A percentile compares a stretch with the other conserved stretches of the same genome.
Conservation (phyloP, 1,140 invertebrate genomes). For the Sinella curviseta region DNA sequence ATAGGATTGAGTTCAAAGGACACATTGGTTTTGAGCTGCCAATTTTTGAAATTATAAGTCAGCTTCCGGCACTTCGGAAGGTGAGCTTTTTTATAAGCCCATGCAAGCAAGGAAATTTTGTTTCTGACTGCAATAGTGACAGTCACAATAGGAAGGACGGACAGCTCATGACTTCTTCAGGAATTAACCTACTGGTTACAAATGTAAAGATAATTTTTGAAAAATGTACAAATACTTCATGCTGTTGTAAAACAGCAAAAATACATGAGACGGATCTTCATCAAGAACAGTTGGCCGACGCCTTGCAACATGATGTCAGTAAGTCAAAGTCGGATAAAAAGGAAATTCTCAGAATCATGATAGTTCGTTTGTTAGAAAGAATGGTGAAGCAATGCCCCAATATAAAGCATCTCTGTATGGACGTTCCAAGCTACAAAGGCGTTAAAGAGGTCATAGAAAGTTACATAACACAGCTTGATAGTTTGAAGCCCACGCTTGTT, state of each 20-base stretch:
- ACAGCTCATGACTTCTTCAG: neutral
- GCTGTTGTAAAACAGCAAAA: neutral
- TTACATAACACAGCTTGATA: neutral
- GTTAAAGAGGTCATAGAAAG: neutral
- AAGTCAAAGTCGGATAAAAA: neutral
- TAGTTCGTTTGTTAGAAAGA: neutral
- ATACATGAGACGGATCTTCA: neutral
- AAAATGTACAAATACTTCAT: neutral
- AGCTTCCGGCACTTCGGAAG: neutral
- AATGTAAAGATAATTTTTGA: neutral
- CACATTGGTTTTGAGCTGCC: constrained; percentile 9
- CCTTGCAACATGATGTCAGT: no score
- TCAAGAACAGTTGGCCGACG: no score
- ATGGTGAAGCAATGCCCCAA: neutral
- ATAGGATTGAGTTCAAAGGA: constrained; percentile 5
- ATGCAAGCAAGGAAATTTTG: neutral
- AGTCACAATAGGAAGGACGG: neutral
- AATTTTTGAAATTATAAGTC: constrained; percentile 17
- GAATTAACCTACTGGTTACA: neutral
- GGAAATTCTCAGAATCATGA: neutral
- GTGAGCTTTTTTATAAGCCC: neutral
- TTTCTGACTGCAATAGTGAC: neutral
- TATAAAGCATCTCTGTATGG: neutral
- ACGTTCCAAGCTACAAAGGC: neutral
- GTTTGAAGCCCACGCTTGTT: neutral